Percentiles rank a stretch among this genome's conserved stretches.
Conservation (phyloP, 2,113 vertebrate species). For the Takifugu flavidus region DNA sequence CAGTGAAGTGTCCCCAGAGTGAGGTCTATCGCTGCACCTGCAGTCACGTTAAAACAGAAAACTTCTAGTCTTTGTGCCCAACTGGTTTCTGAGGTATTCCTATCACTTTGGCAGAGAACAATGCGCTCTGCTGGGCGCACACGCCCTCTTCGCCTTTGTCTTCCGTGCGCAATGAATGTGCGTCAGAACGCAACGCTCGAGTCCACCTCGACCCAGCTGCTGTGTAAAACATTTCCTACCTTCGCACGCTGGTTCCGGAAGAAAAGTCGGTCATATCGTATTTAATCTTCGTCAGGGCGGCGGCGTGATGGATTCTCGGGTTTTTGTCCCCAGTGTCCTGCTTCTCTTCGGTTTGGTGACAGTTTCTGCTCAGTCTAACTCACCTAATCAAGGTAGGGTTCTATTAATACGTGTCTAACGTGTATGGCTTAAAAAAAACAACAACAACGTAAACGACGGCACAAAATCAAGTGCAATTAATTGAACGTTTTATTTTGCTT, state of each 20-base stretch:
- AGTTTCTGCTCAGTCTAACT: constrained; percentile 39
- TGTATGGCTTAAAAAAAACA: too few relatives aligned
- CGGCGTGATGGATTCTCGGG: constrained; percentile 49
- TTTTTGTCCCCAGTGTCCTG: constrained; percentile 43
- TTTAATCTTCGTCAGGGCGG: too few relatives aligned
- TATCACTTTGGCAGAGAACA: not conserved
- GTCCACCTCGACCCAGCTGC: constrained; percentile 13
- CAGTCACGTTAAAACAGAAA: too few relatives aligned
- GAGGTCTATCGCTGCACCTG: not conserved
- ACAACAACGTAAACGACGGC: too few relatives aligned
- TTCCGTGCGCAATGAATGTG: constrained; percentile 35
- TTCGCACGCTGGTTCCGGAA: not conserved
- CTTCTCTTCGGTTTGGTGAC: constrained; percentile 52
- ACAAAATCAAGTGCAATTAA: too few relatives aligned
- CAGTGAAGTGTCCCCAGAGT: not conserved
- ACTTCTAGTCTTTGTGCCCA: too few relatives aligned
- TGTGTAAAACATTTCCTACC: too few relatives aligned
- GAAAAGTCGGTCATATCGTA: not conserved
- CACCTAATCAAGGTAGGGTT: constrained; percentile 48
- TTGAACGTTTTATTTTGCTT: too few relatives aligned
- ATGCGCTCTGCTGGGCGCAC: not conserved
- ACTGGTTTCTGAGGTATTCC: too few relatives aligned
- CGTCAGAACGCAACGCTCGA: constrained; percentile 30
- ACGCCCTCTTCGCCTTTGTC: constrained; percentile 13
- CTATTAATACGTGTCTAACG: not conserved